These are phyloP conservation scores for Lampris incognitus DNA, from an alignment of 2,113 vertebrate species.

Conservation along the genomic window DNA sequence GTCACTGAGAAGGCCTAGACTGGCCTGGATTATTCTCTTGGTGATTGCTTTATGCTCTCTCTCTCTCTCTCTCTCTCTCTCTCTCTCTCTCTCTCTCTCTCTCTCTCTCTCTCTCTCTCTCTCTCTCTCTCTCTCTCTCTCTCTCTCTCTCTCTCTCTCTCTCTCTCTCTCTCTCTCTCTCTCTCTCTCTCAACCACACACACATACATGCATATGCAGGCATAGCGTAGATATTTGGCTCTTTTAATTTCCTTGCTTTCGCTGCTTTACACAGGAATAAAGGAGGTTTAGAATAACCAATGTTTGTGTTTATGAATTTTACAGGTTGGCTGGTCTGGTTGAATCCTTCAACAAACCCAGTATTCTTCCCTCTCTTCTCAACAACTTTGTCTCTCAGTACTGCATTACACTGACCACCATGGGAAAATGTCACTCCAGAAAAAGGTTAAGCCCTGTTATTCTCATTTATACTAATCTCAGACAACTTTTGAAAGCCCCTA, in stretches of 20 bases:
- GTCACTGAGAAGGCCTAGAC: neutral
- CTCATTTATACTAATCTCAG: conserved; percentile 30
- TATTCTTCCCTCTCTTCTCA: conserved; percentile 52
- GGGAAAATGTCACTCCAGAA: conserved; percentile 53
- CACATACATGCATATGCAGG: neutral
- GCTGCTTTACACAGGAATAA: too few species aligned
- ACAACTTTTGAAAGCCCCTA: conserved; percentile 1
- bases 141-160: neutral
- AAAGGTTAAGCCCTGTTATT: conserved; percentile 52
- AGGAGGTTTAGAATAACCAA: conserved; percentile 23
- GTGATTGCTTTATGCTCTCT: neutral
- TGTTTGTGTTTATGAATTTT: conserved; percentile 31
- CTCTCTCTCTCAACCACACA: neutral
- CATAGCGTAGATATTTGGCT: neutral
- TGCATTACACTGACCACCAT: conserved; percentile 64
- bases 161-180: conserved; percentile 1
- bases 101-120: neutral
- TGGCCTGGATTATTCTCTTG: neutral
- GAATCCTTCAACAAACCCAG: conserved; percentile 37
- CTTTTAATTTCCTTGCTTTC: too few species aligned
- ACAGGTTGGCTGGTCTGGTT: conserved; percentile 80
- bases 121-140: neutral
- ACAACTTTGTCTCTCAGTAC: conserved; percentile 58
- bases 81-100: conserved; percentile 20
- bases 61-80: neutral